Conservation (phyloP, 2,113 vertebrate species). For the Arenaria interpres region DNA sequence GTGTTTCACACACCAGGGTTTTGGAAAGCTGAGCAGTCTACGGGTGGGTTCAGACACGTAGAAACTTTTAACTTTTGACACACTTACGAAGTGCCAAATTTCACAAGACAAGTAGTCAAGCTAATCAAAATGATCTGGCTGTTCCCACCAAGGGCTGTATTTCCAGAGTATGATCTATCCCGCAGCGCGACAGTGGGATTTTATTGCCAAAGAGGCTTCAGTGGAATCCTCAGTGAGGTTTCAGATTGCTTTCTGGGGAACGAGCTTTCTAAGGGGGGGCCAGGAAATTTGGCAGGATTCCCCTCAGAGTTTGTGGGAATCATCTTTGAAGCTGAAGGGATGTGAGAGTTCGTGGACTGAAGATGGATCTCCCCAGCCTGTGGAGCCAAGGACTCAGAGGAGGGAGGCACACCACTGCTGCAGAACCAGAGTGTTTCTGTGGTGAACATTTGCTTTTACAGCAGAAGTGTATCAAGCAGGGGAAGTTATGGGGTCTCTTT, state of each 20-base stretch:
- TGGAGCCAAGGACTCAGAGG: not conserved
- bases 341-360: not conserved
- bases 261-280: accelerated
- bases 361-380: not conserved
- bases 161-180: not conserved
- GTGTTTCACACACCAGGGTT: not conserved
- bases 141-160: not conserved
- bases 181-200: not conserved
- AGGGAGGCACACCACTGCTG: not conserved
- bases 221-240: not conserved
- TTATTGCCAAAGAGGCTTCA: not conserved
- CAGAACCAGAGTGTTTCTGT: not conserved
- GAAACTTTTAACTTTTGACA: not conserved
- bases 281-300: not conserved
- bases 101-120: not conserved
- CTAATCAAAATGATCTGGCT: not conserved
- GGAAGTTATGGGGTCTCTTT: not conserved
- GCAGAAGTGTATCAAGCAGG: not conserved
- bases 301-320: not conserved
- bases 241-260: not conserved
- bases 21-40: not conserved
- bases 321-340: not conserved
- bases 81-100: not conserved
- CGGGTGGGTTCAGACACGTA: accelerated
- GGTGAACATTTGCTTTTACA: not conserved